These are phyloP conservation scores for Poecilia velifera DNA, from an alignment of 2,797 vertebrate genomes.

Conservation along the genomic window DNA sequence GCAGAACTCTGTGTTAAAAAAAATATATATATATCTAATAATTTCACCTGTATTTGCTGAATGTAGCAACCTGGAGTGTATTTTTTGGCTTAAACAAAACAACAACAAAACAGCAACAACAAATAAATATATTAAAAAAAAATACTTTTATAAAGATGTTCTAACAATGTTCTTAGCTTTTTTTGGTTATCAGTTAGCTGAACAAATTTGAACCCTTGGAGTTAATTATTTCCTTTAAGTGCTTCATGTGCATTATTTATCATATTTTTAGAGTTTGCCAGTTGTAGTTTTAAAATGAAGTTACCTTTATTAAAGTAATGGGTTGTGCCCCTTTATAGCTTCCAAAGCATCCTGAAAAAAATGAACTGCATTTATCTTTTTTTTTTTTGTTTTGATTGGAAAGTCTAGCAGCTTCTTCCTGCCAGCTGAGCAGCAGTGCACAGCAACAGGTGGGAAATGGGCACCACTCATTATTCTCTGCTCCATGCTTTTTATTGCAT, in stretches of 20 bases:
- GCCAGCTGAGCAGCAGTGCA: too few relatives aligned
- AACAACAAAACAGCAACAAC: not conserved
- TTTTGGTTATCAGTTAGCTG: not conserved
- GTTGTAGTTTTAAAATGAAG: not conserved
- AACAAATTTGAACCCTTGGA: not conserved
- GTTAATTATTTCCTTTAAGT: not conserved
- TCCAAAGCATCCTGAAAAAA: not conserved
- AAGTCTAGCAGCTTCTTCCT: not conserved
- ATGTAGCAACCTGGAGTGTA: not conserved
- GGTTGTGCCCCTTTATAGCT: not conserved
- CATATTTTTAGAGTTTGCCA: not conserved
- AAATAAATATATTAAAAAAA: too few relatives aligned
- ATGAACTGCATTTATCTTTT: not conserved
- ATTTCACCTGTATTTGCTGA: not conserved
- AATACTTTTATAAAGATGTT: not conserved
- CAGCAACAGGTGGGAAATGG: not conserved
- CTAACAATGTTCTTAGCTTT: too few relatives aligned
- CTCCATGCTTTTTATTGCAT: not conserved
- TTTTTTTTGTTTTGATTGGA: not conserved
- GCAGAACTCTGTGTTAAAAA: not conserved
- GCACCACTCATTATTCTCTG: not conserved
- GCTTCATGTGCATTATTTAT: not conserved
- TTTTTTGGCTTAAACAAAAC: not conserved
- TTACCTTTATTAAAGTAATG: not conserved
- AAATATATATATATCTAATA: too few relatives aligned